Base-by-base conservation (phyloP, 2,888 invertebrate species). In the Lepidocyrtinus sp. region DNA sequence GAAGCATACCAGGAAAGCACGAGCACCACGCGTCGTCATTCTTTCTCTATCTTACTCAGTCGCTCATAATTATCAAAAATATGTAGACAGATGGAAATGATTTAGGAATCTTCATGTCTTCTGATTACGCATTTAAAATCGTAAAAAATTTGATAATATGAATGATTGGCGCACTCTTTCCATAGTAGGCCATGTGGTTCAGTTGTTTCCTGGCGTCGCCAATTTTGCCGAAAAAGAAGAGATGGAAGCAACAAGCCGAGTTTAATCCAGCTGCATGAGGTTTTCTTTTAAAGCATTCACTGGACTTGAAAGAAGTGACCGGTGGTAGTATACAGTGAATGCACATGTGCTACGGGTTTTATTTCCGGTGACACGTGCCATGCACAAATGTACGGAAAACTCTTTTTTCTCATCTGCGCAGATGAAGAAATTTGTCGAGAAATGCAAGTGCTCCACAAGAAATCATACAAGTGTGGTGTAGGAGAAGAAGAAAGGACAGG, bases 291-390 rank as follows among this genome's bases (percentile, higher is more conserved):
- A 36, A 5, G 12, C 5, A 36, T 36, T 5, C 36, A 36, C 5
- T 36, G 36, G 36, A 36, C 36, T 36, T 36, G 36, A 36, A 36
- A 36, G 36, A 36, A 36, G 36, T 36, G 36, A 36, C 36, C 36
- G 36, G 36, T 36, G 36, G 36, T 36, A 12, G 36, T 36, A 12
- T 36, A 12, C 36, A 7, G 36, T 7, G 12, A 12, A 36, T 7
- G 36, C 12, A 36, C 5, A 36, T 36, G 36, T 12, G 36, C 36
- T 36, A 12, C 36, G 73, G 50, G 64, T 50, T 55, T 65, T 65
- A 69, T 73, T 78, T 78, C 78, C 78, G 78, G 78, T 78, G 78
- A 59, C 78, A 78, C 78, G 78, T 78, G 78, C 76, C 76, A 67
- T 17, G 67, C 67, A 67, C 67, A 67, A 67, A 25, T 67, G 45